Evolutionary conservation across 1,140 invertebrate genomes (phyloP).

Genomic region (Mercenaria mercenaria): DNA sequence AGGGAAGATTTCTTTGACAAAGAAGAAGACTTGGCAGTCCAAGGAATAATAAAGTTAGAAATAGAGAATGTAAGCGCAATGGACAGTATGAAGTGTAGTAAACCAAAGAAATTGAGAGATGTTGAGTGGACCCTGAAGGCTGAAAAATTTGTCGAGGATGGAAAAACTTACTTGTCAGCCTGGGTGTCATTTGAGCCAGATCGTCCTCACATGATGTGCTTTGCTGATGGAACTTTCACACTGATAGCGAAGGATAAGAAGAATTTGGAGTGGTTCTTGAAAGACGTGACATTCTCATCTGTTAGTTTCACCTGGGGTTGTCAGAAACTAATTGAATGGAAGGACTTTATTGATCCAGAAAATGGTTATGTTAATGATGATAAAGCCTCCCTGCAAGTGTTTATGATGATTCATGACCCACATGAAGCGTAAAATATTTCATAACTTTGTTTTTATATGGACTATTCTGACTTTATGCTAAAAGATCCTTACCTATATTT

Average conservation of each 20-base stretch:
- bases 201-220: constrained; percentile 21
- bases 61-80: neutral
- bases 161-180: constrained; percentile 1
- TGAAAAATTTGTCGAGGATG: neutral
- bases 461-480: too few species aligned
- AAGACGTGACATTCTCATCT: constrained; percentile 6
- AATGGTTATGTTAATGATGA: constrained; percentile 12
- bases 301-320: constrained; percentile 13
- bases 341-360: constrained; percentile 12
- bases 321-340: constrained; percentile 27
- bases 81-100: neutral
- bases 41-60: neutral
- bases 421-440: neutral
- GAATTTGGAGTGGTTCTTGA: constrained; percentile 5
- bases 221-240: constrained; percentile 18
- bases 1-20: neutral
- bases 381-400: constrained; percentile 3
- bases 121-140: constrained; percentile 13
- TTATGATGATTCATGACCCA: constrained; percentile 8
- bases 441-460: too few species aligned
- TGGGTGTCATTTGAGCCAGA: constrained; percentile 13
- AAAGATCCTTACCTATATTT: too few species aligned
- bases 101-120: neutral
- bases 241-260: neutral
- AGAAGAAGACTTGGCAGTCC: constrained; percentile 7